phyloP scores from a whole-genome alignment of 2,888 invertebrate genomes.

The Gastrophysa polygoni region DNA sequence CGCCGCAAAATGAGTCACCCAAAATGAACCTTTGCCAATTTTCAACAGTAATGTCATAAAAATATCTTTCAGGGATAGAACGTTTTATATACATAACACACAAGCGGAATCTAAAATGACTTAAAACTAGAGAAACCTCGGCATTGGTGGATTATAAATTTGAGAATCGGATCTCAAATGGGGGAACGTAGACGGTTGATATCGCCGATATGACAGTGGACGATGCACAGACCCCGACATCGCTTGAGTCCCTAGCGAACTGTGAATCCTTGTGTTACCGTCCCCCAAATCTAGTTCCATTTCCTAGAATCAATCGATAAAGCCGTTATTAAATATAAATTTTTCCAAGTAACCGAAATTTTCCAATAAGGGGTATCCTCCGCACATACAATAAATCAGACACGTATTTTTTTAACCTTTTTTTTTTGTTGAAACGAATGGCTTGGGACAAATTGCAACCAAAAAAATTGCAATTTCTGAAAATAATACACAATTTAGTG shows the following conservation, averaged over 20 bases:
- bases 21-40: conserved; percentile 7
- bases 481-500: too few relatives aligned
- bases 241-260: conserved; percentile 44
- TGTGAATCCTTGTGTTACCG: conserved; percentile 72
- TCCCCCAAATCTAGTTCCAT: conserved; percentile 87
- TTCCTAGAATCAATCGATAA: conserved; percentile 49
- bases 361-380: too few relatives aligned
- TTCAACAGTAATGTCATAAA: conserved; percentile 11
- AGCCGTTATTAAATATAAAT: neutral
- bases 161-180: conserved; percentile 48
- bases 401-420: too few relatives aligned
- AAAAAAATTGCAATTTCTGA: too few relatives aligned
- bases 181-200: conserved; percentile 52
- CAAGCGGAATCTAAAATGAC: conserved; percentile 37
- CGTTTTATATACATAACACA: conserved; percentile 39
- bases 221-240: conserved; percentile 48
- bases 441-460: too few relatives aligned
- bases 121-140: conserved; percentile 50
- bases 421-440: too few relatives aligned
- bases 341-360: too few relatives aligned
- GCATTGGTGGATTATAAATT: conserved; percentile 47
- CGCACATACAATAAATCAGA: too few relatives aligned
- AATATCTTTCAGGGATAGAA: conserved; percentile 21
- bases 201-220: conserved; percentile 47
- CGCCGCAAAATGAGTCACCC: neutral